These are phyloP conservation scores for Achatina immaculata DNA, from an alignment of 1,140 invertebrate species.

Conservation along the genomic window DNA sequence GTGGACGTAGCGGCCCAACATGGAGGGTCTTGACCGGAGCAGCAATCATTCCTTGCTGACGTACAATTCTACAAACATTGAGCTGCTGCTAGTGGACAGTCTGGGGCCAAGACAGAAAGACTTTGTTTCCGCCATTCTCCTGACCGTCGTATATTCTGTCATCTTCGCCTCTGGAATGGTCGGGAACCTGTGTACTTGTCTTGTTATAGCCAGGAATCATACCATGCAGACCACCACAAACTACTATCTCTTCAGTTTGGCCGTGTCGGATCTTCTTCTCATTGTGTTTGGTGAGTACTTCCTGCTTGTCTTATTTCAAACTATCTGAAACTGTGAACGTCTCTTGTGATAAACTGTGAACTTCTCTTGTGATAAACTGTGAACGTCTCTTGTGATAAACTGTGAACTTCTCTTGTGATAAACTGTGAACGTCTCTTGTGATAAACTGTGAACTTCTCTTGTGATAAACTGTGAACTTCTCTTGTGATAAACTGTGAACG, in stretches of 20 bases:
- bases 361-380: background rate
- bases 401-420: background rate
- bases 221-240: constrained; percentile 83
- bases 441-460: no score
- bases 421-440: no score
- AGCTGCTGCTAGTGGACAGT: constrained; percentile 39
- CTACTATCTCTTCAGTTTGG: constrained; percentile 92
- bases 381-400: background rate
- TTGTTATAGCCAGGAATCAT: constrained; percentile 61
- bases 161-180: constrained; percentile 62
- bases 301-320: constrained; percentile 7
- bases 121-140: constrained; percentile 41
- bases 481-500: no score
- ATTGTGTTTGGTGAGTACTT: constrained; percentile 74
- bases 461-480: no score
- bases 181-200: constrained; percentile 66
- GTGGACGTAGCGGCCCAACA: no score
- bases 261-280: constrained; percentile 90
- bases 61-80: constrained; percentile 28
- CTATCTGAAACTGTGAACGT: no score
- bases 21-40: no score
- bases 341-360: background rate
- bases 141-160: constrained; percentile 58
- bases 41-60: no score
- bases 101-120: constrained; percentile 49